Evolutionary conservation across 2,888 invertebrate genomes (phyloP), one percentile per base, ranked within the genome.

Genomic region (Lithophane socia): DNA sequence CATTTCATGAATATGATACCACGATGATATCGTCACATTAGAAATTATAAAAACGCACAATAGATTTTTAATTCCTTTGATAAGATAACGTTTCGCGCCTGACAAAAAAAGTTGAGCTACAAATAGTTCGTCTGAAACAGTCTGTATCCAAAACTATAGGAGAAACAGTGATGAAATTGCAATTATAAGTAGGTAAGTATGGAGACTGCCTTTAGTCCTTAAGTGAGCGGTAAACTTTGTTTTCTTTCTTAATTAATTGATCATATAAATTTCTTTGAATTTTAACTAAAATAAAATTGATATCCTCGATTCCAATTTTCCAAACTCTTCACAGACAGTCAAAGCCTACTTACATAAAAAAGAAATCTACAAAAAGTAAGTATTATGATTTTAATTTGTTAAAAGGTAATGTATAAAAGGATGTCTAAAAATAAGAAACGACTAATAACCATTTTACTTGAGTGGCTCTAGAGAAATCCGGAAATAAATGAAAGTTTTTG

Each of bases 71-170:
- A 49, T 52, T 61, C 1, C 12, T 16, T n/a, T 49, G 5, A n/a
- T 24, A n/a, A 1, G 8, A 1, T 24, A 13, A 13, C 5, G 18
- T 13, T 29, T 10, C 21, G 24, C 44, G 82, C 79, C 79, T 79
- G 56, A 29, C 13, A 1, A 44, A 67, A 24, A 61, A n/a, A n/a
- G 12, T 21, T 12, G 18, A 44, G 76, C 56, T 56, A 63, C 10
- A 67, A 75, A 49, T 82, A 29, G 75, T 8, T 29, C 12, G 1
- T 12, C 2, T 61, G 61, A n/a, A 16, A 63, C 54, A n/a, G n/a
- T 49, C 16, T 42, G 42, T 44, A 2, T 56, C n/a, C 16, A 63
- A 56, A 67, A 24, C 37, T 24, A 13, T 37, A 79, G 79, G 82
- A 52, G 44, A 56, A 47, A 10, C 13, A 16, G 21, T 8, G 8